phyloP scores from a whole-genome alignment of 2,888 invertebrate genomes.

The Myopa testacea region DNA sequence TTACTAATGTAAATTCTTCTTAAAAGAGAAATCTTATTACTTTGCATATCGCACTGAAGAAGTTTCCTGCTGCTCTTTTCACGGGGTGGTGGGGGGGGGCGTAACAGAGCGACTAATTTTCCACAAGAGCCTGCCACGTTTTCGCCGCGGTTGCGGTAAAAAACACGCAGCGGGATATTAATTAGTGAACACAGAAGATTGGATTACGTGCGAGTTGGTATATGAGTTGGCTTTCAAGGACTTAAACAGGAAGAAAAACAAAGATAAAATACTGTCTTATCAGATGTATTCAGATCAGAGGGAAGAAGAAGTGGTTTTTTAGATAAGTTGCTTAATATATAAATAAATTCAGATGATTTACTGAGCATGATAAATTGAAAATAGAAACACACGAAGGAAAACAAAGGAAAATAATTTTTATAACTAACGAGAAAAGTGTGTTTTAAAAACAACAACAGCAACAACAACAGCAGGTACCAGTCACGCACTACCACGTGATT shows the following conservation, averaged over 20 bases:
- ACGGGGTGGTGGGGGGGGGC: too few species aligned
- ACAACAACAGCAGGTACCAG: background rate
- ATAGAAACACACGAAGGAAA: too few species aligned
- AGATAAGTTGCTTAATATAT: too few species aligned
- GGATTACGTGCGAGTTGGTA: background rate
- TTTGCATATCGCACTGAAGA: too few species aligned
- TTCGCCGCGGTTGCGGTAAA: background rate
- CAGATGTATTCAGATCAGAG: too few species aligned
- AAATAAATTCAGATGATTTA: background rate
- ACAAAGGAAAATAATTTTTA: background rate
- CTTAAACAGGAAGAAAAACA: background rate
- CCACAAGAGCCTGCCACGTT: background rate
- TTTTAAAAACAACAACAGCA: background rate
- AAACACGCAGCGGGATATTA: slow-evolving; percentile 23
- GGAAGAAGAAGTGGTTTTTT: too few species aligned
- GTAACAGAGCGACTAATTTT: slow-evolving; percentile 1
- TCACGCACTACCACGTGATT: slow-evolving; percentile 18
- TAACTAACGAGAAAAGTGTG: background rate
- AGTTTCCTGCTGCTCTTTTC: too few species aligned
- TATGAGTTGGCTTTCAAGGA: background rate
- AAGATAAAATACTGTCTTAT: too few species aligned
- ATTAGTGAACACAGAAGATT: slow-evolving; percentile 16
- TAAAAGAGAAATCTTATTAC: too few species aligned
- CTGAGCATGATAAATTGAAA: too few species aligned
- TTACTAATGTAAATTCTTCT: too few species aligned